Evolutionary conservation across 2,888 invertebrate genomes (phyloP), one percentile per base, ranked within the genome.

Genomic region (Tipula confusa): DNA sequence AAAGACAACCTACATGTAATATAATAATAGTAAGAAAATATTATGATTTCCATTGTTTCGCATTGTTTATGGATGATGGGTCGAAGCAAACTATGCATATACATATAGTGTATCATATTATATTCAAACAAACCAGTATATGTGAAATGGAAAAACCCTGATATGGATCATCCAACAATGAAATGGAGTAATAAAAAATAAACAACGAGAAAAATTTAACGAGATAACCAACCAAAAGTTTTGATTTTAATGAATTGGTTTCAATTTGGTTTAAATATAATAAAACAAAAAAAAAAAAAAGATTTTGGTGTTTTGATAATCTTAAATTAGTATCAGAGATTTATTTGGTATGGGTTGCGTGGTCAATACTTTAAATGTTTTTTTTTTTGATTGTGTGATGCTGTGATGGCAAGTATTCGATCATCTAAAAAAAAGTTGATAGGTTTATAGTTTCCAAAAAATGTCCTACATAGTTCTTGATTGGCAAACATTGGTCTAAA

Each of bases 31-130:
- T 7, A 64, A 5, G 64, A 64, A 64, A 64, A 64, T 64, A 64
- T 64, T 64, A 64, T 64, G 64, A 64, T 64, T 64, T 64, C 24
- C 64, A 64, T 64, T 64, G 64, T 64, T 43, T 64, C 24, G 24
- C 64, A 64, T 64, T 64, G 24, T 64, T 64, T 64, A 64, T 64
- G 64, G 64, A 64, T n/a, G n/a, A n/a, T 64, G 64, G 64, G 24
- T 24, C 9, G 64, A 64, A 64, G 64, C 24, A 64, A 64, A 64
- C 18, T 36, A 36, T 36, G 36, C 11, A 36, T 36, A 36, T 36
- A 7, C 11, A 15, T 43, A 9, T 43, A 15, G 33, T 5, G 43
- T 5, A 43, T 18, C 1, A 48, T 48, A 48, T 48, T 18, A 48
- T 18, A 18, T 48, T 48, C 48, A 18, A 18, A 48, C 48, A 48